Conservation (phyloP, 2,888 invertebrate genomes). For the Euplexia lucipara region DNA sequence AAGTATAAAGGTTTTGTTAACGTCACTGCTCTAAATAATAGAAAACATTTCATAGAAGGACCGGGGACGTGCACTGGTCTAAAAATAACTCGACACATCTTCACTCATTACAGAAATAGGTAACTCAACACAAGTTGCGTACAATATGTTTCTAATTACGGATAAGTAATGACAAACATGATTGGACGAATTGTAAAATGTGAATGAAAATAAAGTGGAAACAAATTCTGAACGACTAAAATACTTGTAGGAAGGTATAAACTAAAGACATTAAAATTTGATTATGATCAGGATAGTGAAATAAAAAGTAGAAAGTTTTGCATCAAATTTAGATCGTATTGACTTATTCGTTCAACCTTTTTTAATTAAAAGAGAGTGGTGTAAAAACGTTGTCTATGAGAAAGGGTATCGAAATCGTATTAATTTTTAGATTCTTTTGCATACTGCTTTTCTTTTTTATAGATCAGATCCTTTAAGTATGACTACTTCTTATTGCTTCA, state of each 20-base stretch:
- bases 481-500: background rate
- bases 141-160: slow-evolving; percentile 63
- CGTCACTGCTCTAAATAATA: background rate
- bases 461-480: background rate
- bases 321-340: slow-evolving; percentile 7
- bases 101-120: slow-evolving; percentile 57
- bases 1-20: background rate
- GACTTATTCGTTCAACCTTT: background rate
- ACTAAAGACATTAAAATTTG: background rate
- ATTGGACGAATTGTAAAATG: slow-evolving; percentile 46
- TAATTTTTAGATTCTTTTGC: background rate
- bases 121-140: slow-evolving; percentile 46
- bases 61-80: slow-evolving; percentile 23
- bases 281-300: too few species aligned
- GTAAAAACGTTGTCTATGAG: slow-evolving; percentile 12
- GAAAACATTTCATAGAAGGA: background rate
- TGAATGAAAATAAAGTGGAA: slow-evolving; percentile 30
- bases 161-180: slow-evolving; percentile 59
- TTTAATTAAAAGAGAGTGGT: slow-evolving; percentile 13
- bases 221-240: slow-evolving; percentile 21
- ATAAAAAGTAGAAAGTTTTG: background rate
- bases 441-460: background rate
- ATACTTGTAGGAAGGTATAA: slow-evolving; percentile 2
- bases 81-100: slow-evolving; percentile 53
- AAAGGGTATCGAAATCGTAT: background rate